A percentile compares a stretch with the other conserved stretches of the same genome.
These are phyloP conservation scores for Cephus spinipes DNA, from an alignment of 2,888 invertebrate genomes.

Conservation along the genomic window DNA sequence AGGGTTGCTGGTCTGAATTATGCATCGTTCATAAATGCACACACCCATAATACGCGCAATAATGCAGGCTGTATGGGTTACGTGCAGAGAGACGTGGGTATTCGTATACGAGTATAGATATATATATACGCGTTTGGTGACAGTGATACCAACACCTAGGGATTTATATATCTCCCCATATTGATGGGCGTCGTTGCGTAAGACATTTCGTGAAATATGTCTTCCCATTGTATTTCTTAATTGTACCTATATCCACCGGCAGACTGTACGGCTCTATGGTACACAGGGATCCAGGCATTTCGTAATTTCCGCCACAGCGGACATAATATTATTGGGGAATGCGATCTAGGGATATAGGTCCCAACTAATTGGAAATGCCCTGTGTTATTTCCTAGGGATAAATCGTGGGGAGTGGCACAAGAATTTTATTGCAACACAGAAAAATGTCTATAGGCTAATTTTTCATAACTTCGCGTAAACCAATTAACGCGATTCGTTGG, in stretches of 20 bases:
- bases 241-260: slow-evolving; percentile 8
- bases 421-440: no score
- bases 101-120: neutral
- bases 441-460: no score
- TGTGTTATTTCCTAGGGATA: no score
- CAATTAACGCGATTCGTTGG: no score
- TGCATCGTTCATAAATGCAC: neutral
- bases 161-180: slow-evolving; percentile 4
- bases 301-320: neutral
- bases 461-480: no score
- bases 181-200: slow-evolving; percentile 23
- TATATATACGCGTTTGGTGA: neutral
- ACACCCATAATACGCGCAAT: neutral
- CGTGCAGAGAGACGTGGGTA: neutral
- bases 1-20: neutral
- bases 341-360: no score
- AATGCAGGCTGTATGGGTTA: neutral
- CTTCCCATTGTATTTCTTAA: slow-evolving; percentile 19
- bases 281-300: neutral
- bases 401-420: no score
- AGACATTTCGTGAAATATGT: slow-evolving; percentile 21
- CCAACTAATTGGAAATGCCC: no score
- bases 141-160: neutral
- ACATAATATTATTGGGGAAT: slow-evolving; percentile 1
- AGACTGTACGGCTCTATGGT: no score